Conservation (phyloP, 2,113 vertebrate species). For the Corydoras sp. region DNA sequence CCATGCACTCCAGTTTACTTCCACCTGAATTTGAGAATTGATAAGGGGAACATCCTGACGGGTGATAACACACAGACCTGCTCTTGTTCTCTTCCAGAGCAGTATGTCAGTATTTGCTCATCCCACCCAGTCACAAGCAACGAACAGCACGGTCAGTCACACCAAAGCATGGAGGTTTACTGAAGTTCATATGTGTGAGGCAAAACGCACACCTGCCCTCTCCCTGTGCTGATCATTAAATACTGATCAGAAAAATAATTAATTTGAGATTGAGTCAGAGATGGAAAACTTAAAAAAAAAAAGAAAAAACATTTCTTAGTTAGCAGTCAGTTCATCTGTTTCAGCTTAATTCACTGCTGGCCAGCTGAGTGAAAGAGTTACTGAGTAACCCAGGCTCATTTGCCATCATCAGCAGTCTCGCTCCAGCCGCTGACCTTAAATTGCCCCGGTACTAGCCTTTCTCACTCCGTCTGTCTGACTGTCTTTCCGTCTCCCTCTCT, state of each 20-base stretch:
- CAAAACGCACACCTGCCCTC: too few species aligned
- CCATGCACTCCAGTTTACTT: conserved; percentile 27
- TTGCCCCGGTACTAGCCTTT: conserved; percentile 26
- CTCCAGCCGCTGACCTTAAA: conserved; percentile 28
- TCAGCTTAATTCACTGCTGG: conserved; percentile 28
- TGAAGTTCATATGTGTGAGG: not conserved
- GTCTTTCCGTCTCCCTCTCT: conserved; percentile 1
- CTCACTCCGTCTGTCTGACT: conserved; percentile 24
- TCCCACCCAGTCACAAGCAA: not conserved
- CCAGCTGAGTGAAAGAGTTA: conserved; percentile 37
- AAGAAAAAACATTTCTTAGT: not conserved
- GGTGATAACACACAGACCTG: conserved; percentile 21
- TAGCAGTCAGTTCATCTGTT: conserved; percentile 12
- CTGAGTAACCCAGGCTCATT: conserved; percentile 39
- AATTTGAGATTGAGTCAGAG: too few species aligned
- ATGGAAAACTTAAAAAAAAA: not conserved
- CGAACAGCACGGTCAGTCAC: conserved; percentile 6
- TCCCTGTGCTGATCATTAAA: not conserved
- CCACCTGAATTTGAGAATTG: conserved; percentile 17
- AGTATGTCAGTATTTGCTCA: conserved; percentile 17
- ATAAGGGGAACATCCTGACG: conserved; percentile 10
- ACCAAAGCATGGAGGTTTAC: not conserved
- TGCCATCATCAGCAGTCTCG: conserved; percentile 32
- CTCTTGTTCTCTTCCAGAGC: conserved; percentile 9
- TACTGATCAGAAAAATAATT: too few species aligned